These are phyloP conservation scores for Pseudois nayaur DNA, from an alignment of 2,113 vertebrate species.

Conservation along the genomic window DNA sequence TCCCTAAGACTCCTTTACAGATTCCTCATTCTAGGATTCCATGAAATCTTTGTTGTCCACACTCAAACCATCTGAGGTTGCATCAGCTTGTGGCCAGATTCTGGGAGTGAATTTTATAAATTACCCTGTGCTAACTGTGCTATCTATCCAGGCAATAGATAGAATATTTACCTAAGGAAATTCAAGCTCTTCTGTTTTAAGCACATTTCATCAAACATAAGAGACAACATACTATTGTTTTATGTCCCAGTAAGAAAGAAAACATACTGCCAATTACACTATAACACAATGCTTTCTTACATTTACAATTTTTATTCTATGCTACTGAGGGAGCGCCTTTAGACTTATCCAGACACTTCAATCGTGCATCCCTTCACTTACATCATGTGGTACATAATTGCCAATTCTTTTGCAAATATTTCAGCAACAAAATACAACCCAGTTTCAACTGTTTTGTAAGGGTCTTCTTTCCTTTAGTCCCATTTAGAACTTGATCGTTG, in stretches of 20 bases:
- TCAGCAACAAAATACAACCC: neutral
- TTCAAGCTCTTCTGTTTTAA: conserved; percentile 22
- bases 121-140: neutral
- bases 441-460: neutral
- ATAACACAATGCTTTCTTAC: neutral
- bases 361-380: neutral
- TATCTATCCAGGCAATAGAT: neutral
- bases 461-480: neutral
- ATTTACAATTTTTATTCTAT: neutral
- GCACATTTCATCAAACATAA: neutral
- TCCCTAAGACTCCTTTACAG: neutral
- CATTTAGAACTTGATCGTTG: neutral
- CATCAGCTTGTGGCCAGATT: neutral
- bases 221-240: conserved; percentile 7
- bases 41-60: neutral
- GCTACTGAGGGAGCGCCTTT: neutral
- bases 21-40: neutral
- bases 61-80: neutral
- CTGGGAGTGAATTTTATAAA: neutral
- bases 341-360: neutral
- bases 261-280: neutral
- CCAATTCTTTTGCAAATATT: neutral
- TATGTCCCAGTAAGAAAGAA: neutral
- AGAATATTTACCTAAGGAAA: neutral
- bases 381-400: neutral